Percentiles rank a stretch among this genome's conserved stretches.
phyloP scores from a whole-genome alignment of 2,888 invertebrate genomes.

The Dione vanillae region DNA sequence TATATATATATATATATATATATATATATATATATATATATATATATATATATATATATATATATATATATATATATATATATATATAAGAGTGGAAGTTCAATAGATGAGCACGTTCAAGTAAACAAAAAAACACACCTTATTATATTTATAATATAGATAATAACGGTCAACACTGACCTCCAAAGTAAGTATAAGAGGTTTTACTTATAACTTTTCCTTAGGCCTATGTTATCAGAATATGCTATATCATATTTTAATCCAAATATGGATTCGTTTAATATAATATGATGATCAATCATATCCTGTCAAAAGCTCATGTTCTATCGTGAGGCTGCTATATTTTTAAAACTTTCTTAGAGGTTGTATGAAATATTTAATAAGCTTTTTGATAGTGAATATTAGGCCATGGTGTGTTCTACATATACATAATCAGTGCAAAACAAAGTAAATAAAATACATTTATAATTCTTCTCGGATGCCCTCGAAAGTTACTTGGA shows the following conservation, averaged over 20 bases:
- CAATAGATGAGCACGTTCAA: no score
- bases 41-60: no score
- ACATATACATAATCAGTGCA: slow-evolving; percentile 2
- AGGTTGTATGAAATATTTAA: slow-evolving; percentile 2
- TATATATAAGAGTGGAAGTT: background rate
- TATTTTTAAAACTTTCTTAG: background rate
- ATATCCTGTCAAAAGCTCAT: slow-evolving; percentile 11
- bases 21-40: no score
- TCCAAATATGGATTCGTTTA: slow-evolving; percentile 19
- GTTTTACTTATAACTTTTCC: background rate
- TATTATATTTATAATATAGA: no score
- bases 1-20: no score
- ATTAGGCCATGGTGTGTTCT: background rate
- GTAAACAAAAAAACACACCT: no score
- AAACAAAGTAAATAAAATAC: slow-evolving; percentile 22
- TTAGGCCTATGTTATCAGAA: background rate
- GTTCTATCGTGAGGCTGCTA: slow-evolving; percentile 7
- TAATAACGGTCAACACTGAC: background rate
- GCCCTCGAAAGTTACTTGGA: slow-evolving; percentile 4
- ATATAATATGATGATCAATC: slow-evolving; percentile 22
- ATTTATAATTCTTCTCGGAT: slow-evolving; percentile 1
- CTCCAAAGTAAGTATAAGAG: background rate
- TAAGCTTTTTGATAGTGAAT: slow-evolving; percentile 3
- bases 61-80: background rate
- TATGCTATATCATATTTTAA: slow-evolving; percentile 16